Conservation (phyloP, 2,888 invertebrate genomes). For the Mesodorylaimus sp. region DNA sequence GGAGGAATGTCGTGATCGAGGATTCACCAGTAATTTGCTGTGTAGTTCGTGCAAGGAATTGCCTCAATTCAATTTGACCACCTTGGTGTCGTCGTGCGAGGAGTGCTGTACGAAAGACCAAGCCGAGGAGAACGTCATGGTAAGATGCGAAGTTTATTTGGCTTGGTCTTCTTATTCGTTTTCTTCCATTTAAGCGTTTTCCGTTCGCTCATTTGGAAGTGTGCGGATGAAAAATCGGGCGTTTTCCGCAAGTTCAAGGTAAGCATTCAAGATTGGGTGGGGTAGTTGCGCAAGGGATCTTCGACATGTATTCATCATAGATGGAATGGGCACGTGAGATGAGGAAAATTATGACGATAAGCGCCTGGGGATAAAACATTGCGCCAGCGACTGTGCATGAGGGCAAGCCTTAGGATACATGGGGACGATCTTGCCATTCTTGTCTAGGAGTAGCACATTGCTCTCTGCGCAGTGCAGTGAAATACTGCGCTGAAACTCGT, state of each 20-base stretch:
- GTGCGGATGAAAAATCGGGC: constrained; percentile 90
- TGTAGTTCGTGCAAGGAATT: constrained; percentile 75
- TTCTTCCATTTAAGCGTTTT: constrained; percentile 41
- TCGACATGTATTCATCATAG: too few species aligned
- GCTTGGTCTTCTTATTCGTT: constrained; percentile 5
- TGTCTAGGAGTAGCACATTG: too few species aligned
- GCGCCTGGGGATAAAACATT: too few species aligned
- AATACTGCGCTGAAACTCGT: too few species aligned
- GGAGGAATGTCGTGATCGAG: constrained; percentile 64
- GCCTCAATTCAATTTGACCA: constrained; percentile 49
- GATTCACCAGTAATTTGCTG: constrained; percentile 63
- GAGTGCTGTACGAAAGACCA: constrained; percentile 11
- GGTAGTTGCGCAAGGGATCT: too few species aligned
- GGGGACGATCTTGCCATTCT: too few species aligned
- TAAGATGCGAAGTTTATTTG: background rate
- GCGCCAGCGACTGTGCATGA: too few species aligned
- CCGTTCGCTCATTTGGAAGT: constrained; percentile 78
- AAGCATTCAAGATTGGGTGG: constrained; percentile 13
- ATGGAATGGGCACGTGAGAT: constrained; percentile 3
- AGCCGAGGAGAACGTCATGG: constrained; percentile 39
- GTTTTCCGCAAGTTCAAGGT: constrained; percentile 86
- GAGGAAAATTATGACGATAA: too few species aligned
- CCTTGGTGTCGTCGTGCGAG: constrained; percentile 36
- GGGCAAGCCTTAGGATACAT: too few species aligned
- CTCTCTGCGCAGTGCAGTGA: too few species aligned